These are phyloP conservation scores for Xenentodon cancila DNA, from an alignment of 2,797 vertebrate genomes.

Conservation along the genomic window DNA sequence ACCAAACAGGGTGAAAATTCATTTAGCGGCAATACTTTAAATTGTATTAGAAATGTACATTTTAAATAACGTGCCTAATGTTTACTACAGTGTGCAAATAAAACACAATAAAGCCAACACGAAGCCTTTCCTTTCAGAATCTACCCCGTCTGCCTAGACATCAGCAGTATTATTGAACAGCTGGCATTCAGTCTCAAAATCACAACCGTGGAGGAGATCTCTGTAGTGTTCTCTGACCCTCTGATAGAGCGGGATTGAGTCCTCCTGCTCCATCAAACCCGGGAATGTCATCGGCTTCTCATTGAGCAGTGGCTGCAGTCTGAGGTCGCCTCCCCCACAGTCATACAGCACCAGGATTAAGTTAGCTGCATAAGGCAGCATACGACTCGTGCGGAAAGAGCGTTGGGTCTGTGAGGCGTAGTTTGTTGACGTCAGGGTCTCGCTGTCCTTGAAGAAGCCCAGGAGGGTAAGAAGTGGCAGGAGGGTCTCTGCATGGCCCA, in stretches of 20 bases:
- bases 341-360: conserved; percentile 90
- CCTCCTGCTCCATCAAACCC: conserved; percentile 60
- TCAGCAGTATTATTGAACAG: conserved; percentile 28
- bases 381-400: conserved; percentile 87
- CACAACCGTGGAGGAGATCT: conserved; percentile 86
- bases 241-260: conserved; percentile 79
- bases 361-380: conserved; percentile 92
- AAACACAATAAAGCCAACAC: conserved; percentile 6
- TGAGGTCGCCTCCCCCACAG: conserved; percentile 86
- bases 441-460: conserved; percentile 90
- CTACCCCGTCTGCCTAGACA: background rate
- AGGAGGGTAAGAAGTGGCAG: conserved; percentile 92
- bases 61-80: too few species aligned
- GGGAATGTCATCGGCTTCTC: conserved; percentile 87
- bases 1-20: too few species aligned
- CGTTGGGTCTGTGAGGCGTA: conserved; percentile 81
- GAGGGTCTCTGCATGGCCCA: conserved; percentile 96
- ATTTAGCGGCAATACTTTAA: too few species aligned
- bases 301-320: conserved; percentile 87
- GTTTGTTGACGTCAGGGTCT: conserved; percentile 84
- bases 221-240: conserved; percentile 86
- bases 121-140: background rate
- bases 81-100: conserved; percentile 4
- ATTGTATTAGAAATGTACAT: too few species aligned
- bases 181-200: conserved; percentile 77